These are phyloP conservation scores for Tupaia tana DNA, from an alignment of 2,113 vertebrate genomes.

Conservation along the genomic window DNA sequence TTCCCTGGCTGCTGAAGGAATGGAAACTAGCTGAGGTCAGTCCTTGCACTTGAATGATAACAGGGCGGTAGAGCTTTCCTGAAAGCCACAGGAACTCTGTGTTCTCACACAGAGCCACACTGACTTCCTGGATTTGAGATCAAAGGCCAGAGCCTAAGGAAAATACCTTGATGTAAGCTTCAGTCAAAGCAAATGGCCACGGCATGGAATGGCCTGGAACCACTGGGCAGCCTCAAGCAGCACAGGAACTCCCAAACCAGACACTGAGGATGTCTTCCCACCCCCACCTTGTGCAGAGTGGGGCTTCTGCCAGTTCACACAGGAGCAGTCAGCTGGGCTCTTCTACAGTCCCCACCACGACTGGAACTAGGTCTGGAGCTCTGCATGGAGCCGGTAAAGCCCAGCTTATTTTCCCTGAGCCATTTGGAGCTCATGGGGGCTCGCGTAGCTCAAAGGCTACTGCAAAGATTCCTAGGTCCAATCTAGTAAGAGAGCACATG, in stretches of 20 bases:
- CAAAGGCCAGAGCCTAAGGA: not conserved
- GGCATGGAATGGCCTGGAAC: no score
- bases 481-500: not conserved
- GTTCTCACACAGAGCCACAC: not conserved
- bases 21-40: not conserved
- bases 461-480: no score
- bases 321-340: not conserved
- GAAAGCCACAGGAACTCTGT: not conserved
- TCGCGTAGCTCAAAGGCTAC: rapidly evolving
- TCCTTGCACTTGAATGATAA: not conserved
- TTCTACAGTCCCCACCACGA: no score
- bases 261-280: rapidly evolving
- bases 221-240: rapidly evolving
- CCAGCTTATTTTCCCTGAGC: not conserved
- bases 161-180: not conserved
- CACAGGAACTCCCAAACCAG: not conserved
- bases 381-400: rapidly evolving
- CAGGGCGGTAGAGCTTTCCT: not conserved
- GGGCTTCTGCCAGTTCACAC: rapidly evolving
- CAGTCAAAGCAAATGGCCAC: not conserved
- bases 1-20: rapidly evolving
- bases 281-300: not conserved
- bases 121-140: not conserved
- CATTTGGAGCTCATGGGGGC: not conserved
- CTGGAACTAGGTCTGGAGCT: rapidly evolving